These are phyloP conservation scores for Haemorhous mexicanus DNA, from an alignment of 2,113 vertebrate genomes.

Conservation along the genomic window DNA sequence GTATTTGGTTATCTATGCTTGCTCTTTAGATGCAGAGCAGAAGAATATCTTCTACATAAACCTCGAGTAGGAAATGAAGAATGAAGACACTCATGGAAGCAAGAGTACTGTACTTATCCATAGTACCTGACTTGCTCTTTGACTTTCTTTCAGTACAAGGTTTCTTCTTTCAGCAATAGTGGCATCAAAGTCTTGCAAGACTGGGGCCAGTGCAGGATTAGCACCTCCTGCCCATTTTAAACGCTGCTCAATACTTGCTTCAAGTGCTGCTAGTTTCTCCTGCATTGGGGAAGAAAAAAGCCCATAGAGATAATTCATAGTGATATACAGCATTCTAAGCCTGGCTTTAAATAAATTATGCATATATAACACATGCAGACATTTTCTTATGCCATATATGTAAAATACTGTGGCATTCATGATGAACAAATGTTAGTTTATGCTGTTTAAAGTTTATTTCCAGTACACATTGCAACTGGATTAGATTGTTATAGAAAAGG, in stretches of 20 bases:
- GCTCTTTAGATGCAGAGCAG: neutral
- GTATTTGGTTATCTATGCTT: neutral
- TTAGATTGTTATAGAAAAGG: neutral
- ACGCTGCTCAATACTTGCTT: slow-evolving; percentile 97
- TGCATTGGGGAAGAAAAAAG: slow-evolving; percentile 30
- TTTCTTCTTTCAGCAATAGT: slow-evolving; percentile 92
- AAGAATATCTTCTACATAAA: neutral
- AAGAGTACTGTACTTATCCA: neutral
- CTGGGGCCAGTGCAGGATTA: slow-evolving; percentile 91
- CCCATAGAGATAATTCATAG: neutral
- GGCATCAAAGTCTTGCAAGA: slow-evolving; percentile 97
- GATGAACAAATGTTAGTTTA: neutral
- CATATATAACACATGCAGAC: neutral
- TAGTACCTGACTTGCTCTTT: slow-evolving; percentile 90
- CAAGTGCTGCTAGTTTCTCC: slow-evolving; percentile 92
- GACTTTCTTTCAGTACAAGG: slow-evolving; percentile 90
- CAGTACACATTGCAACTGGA: neutral
- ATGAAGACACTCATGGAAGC: neutral
- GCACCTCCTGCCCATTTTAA: slow-evolving; percentile 98
- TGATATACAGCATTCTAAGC: neutral
- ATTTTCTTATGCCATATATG: neutral
- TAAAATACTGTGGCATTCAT: neutral
- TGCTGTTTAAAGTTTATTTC: neutral
- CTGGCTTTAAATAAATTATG: neutral
- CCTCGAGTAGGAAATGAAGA: neutral